A percentile compares a stretch with the other conserved stretches of the same genome.
These are phyloP conservation scores for Parazoanthus atlanticus DNA, from an alignment of 92 coral and sea anemone species.

Conservation along the genomic window DNA sequence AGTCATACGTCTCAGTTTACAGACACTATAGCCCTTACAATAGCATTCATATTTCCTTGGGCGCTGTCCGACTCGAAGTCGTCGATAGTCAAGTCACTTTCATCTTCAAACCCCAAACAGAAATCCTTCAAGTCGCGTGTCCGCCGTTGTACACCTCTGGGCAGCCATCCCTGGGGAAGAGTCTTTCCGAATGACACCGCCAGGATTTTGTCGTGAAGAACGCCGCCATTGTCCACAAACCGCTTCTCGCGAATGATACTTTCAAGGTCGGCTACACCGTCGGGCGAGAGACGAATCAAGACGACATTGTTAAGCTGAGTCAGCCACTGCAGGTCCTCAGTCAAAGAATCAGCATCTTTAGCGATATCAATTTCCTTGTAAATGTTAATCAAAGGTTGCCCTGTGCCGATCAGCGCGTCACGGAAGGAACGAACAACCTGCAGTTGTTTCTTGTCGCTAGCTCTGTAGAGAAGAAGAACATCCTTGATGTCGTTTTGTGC, in stretches of 20 bases:
- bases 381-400: constrained; percentile 23
- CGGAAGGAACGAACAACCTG: constrained; percentile 76
- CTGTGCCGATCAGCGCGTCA: constrained; percentile 63
- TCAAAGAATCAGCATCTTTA: constrained; percentile 33
- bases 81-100: constrained; percentile 43
- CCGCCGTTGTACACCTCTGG: constrained; percentile 55
- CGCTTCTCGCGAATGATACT: constrained; percentile 59
- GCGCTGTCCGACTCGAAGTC: constrained; percentile 53
- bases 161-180: constrained; percentile 80
- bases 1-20: constrained; percentile 9
- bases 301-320: constrained; percentile 71
- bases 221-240: constrained; percentile 63
- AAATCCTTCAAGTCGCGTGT: constrained; percentile 62
- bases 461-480: constrained; percentile 77
- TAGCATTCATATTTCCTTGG: constrained; percentile 63
- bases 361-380: constrained; percentile 64
- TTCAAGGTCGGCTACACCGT: constrained; percentile 65
- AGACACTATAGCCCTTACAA: constrained; percentile 79
- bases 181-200: constrained; percentile 81
- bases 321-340: constrained; percentile 72
- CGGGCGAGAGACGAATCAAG: constrained; percentile 74
- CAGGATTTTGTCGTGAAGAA: constrained; percentile 76
- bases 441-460: constrained; percentile 48
- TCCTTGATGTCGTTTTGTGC: constrained; percentile 45
- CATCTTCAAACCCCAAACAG: constrained; percentile 62